Conservation (phyloP, 2,797 vertebrate species). For the Ptychadena robeensis region DNA sequence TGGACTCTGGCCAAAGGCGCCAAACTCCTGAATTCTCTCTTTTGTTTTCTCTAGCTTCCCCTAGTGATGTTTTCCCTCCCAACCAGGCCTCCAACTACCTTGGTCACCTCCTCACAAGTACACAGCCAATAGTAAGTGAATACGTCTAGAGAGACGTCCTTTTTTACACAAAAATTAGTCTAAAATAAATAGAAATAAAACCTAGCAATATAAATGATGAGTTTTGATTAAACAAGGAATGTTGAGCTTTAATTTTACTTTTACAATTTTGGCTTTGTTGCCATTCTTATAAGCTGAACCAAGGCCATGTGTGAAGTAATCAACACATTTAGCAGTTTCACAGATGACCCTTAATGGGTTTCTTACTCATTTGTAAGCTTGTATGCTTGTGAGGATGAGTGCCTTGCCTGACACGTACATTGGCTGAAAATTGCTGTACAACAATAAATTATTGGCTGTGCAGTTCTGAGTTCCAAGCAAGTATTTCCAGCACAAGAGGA, state of each 20-base stretch:
- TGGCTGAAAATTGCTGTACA: constrained; percentile 3
- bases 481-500: constrained; percentile 20
- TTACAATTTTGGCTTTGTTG: constrained; percentile 26
- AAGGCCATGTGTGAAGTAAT: background rate
- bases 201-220: too few relatives aligned
- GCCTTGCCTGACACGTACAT: background rate
- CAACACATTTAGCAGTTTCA: background rate
- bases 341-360: background rate
- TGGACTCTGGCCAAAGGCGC: too few relatives aligned
- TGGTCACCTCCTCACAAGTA: too few relatives aligned
- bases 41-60: too few relatives aligned
- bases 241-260: background rate
- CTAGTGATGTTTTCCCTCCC: too few relatives aligned
- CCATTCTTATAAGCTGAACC: background rate
- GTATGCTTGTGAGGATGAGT: background rate
- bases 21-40: too few relatives aligned
- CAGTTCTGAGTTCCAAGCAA: constrained; percentile 16
- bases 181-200: too few relatives aligned
- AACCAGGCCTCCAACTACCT: too few relatives aligned
- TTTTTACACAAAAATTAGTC: too few relatives aligned
- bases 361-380: background rate
- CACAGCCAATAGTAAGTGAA: too few relatives aligned
- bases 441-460: constrained; percentile 3
- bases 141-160: too few relatives aligned
- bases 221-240: too few relatives aligned